Evolutionary conservation across 2,888 invertebrate genomes (phyloP), one percentile per base, ranked within the genome.

Genomic region (Morpho helenor): DNA sequence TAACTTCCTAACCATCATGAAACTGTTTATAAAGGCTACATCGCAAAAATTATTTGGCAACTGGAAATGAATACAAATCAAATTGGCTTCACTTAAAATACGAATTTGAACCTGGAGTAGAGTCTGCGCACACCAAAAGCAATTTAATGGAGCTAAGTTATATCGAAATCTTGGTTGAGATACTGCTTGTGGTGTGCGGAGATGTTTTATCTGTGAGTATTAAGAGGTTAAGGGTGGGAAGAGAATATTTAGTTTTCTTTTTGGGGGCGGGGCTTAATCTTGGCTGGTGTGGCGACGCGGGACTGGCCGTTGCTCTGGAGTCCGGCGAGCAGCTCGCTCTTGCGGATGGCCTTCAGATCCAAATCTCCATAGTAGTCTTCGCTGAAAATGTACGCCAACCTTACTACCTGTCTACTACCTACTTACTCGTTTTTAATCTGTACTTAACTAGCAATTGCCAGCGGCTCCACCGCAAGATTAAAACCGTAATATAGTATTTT

Each of bases 321-420:
- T 74, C 97, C 97, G 76, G 96, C 93, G 81, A 96, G 93, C 74
- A 97, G 94, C 91, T 97, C 97, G 91, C 96, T 96, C 94, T 97
- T 97, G 91, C 96, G 95, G 94, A 97, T 96, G 91, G 95, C 94
- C 95, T 97, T 97, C 93, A 97, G 92, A 91, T 97, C 97, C 94
- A 97, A 91, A 90, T 97, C 97, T 72, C 97, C 97, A 82, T 97
- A 97, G 94, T 97, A 97, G 94, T 97, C 97, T 94, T 97, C 97
- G 93, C 97, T 97, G 96, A 93, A 94, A 88, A 87, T 80, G 84
- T 79, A 88, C 80, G 85, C 81, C 79, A 69, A 84, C 82, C 87
- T 88, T 88, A 88, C 87, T 82, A 79, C 84, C 83, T 80, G 79
- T 75, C 77, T 73, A 77, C 80, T 76, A 75, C 73, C 69, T 42